Evolutionary conservation across 2,888 invertebrate species (phyloP), one percentile per base, ranked within the genome.

Genomic region (Anodontia alba): DNA sequence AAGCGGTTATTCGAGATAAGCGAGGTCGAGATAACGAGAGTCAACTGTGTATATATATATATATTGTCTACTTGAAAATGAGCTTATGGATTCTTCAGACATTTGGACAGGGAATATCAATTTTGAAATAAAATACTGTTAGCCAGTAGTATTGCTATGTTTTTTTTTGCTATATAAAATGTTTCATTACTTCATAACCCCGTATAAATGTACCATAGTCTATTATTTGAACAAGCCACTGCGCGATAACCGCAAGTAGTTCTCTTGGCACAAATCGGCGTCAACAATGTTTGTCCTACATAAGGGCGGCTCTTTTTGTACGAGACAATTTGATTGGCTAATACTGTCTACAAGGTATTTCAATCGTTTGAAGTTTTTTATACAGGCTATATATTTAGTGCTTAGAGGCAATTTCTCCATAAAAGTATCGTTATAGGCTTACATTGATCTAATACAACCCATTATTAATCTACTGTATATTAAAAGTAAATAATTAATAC

Each of bases 241-340:
- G n/a, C n/a, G n/a, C n/a, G n/a, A n/a, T n/a, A n/a, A 31, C n/a
- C 51, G 23, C 29, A 70, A 66, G 77, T 42, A 78, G 72, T 51
- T 26, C 49, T 72, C 66, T 66, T 72, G 68, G 72, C 77, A 72
- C 73, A 73, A 78, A 68, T 67, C 23, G 73, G 72, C 77, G 77
- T 73, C 77, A 29, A 33, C 66, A n/a, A 10, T 43, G 66, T 71
- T 71, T 71, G 62, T 5, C 49, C 20, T 20, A 20, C 3, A 17
- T 42, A 42, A 20, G 3, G n/a, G 49, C 20, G 12, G 49, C n/a
- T 20, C 3, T 20, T 49, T 49, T 15, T 10, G 17, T 20, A 49
- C 10, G n/a, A 20, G 5, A 20, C 12, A 10, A 49, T 49, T 49
- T 49, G 49, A 10, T 49, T 49, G 17, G n/a, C 17, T 20, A 49